Conservation (phyloP, 2,888 invertebrate genomes). For the Formica aserva region DNA sequence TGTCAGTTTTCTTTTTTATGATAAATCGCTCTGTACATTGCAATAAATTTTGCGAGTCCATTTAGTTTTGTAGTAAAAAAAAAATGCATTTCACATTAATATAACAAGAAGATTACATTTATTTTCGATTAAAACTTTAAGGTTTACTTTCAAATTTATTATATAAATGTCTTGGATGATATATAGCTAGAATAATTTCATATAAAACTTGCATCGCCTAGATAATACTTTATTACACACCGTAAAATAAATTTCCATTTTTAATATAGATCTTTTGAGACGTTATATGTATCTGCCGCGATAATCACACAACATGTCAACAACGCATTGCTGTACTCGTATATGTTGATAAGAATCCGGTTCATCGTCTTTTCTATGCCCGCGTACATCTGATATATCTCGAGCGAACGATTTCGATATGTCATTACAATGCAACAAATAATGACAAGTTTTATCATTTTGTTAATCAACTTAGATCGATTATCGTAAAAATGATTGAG, state of each 20-base stretch:
- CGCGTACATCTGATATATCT: conserved; percentile 7
- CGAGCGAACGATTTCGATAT: background rate
- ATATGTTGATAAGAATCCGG: conserved; percentile 41
- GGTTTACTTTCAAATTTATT: background rate
- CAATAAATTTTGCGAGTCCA: background rate
- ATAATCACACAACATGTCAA: conserved; percentile 25
- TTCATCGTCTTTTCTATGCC: conserved; percentile 29
- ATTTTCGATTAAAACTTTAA: background rate
- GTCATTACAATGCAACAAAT: background rate
- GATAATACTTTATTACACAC: background rate
- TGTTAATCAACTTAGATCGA: conserved; percentile 6
- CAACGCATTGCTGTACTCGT: background rate
- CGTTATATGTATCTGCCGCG: conserved; percentile 11
- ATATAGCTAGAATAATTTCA: background rate
- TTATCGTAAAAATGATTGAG: conserved; percentile 3
- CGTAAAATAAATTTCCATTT: background rate
- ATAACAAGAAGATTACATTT: background rate
- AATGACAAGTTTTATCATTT: background rate
- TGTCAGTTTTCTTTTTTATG: background rate
- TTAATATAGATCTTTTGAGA: conserved; percentile 10
- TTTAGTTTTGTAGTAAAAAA: background rate
- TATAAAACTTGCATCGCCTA: background rate
- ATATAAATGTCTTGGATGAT: background rate
- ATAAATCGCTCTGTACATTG: background rate
- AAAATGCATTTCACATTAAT: background rate